phyloP scores from a whole-genome alignment of 2,888 invertebrate genomes.

The Ariolimax columbianus region DNA sequence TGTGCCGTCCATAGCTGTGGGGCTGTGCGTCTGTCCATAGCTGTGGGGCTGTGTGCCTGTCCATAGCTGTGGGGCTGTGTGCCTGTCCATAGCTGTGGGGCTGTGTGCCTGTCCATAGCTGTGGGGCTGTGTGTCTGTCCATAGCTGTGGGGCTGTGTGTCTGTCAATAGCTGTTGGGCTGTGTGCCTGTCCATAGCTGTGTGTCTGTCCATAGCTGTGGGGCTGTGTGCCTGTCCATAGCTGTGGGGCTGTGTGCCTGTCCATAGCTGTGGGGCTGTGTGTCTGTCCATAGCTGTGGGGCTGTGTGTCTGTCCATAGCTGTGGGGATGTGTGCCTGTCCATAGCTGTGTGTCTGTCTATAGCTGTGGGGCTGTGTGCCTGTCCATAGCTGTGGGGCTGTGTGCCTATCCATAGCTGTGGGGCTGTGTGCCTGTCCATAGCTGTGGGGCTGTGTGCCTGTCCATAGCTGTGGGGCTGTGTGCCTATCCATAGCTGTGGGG shows the following conservation, averaged over 20 bases:
- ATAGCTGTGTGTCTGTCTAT: not conserved
- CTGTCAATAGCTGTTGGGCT: not conserved
- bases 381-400: not conserved
- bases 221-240: not conserved
- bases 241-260: not conserved
- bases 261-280: constrained; percentile 7
- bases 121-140: not conserved
- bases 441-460: not conserved
- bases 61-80: not conserved
- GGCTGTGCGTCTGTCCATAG: no score
- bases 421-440: not conserved
- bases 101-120: not conserved
- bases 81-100: not conserved
- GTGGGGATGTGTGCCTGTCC: constrained; percentile 1
- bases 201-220: not conserved
- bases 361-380: not conserved
- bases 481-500: not conserved
- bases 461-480: not conserved
- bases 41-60: not conserved
- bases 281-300: not conserved
- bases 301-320: constrained; percentile 2
- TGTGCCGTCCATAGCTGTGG: no score
- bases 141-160: not conserved
- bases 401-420: not conserved
- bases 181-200: not conserved